Conservation (phyloP, 1,140 invertebrate species). For the Parapsyche elsis region DNA sequence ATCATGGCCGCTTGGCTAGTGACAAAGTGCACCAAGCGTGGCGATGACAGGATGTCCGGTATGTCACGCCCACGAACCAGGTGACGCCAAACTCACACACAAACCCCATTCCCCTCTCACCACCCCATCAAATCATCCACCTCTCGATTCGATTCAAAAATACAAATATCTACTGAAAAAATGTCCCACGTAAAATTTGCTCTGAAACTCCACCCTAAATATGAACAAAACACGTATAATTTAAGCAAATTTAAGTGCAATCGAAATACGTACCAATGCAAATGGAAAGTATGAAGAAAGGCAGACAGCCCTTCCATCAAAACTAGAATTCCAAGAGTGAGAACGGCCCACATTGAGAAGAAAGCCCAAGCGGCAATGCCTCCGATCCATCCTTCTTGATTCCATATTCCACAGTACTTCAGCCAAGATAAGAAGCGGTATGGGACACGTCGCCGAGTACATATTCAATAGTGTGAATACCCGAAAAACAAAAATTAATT, state of each 20-base stretch:
- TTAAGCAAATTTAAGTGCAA: background rate
- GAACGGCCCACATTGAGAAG: slow-evolving; percentile 83
- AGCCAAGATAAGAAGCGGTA: slow-evolving; percentile 99
- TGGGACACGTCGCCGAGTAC: slow-evolving; percentile 97
- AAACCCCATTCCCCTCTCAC: background rate
- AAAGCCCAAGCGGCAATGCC: slow-evolving; percentile 81
- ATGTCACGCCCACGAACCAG: background rate
- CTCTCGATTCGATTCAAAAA: no score
- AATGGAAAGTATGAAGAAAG: slow-evolving; percentile 96
- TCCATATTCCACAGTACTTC: slow-evolving; percentile 98
- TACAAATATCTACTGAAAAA: no score
- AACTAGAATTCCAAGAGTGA: slow-evolving; percentile 94
- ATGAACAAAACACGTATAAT: background rate
- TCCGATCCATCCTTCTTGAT: slow-evolving; percentile 73
- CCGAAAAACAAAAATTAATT: slow-evolving; percentile 63
- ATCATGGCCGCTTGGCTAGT: background rate
- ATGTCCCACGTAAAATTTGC: slow-evolving; percentile 95
- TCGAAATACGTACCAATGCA: slow-evolving; percentile 86
- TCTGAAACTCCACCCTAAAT: slow-evolving; percentile 82
- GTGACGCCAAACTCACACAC: background rate
- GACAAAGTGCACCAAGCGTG: background rate
- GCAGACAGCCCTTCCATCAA: slow-evolving; percentile 99
- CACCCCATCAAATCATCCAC: background rate
- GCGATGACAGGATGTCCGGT: slow-evolving; percentile 13
- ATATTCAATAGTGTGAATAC: slow-evolving; percentile 99